Evolutionary conservation across 2,113 vertebrate species (phyloP), one percentile per base, ranked within the genome.

Genomic region (Ptilonorhynchus violaceus): DNA sequence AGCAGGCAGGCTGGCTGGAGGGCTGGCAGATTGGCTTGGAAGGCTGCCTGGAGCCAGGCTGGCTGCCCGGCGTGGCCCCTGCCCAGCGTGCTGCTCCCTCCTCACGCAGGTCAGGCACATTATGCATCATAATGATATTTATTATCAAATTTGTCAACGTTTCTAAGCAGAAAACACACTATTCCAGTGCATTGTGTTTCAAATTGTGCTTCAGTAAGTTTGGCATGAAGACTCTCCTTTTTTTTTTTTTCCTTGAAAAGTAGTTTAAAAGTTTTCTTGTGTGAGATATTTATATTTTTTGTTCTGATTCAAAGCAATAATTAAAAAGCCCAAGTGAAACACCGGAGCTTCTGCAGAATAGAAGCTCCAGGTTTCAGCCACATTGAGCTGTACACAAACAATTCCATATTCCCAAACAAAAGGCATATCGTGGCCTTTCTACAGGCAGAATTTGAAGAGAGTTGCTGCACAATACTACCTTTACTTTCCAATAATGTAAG

Each of bases 21-120:
- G 89, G 94, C 84, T 96, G 91, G 84, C 83, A 93, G 75, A 37
- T n/a, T 8, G 2, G 63, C 39, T 91, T 89, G 95, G 93, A 77
- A 67, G 33, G 33, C 17, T 74, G 94, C 91, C 94, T 46, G 44
- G 56, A 41, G 56, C 33, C 77, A 88, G 78, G 88, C 95, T 44
- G 86, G 30, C n/a, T 80, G 96, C 93, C 91, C 94, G 56, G 83
- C 16, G 1, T 8, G 22, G 53, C 86, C 83, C 28, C 89, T 72
- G 95, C 89, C 91, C 86, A 23, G 39, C 11, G 59, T 18, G 24
- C 80, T 35, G 33, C 44, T 31, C 37, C 55, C 67, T 85, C 79
- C 81, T 78, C 73, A 4, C 31, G 15, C 35, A 56, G 84, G 58
- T 82, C 77, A 60, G 41, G 28, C 64, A 82, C 44, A 78, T 92